Conservation (phyloP, 2,888 invertebrate species). For the Phlogophora meticulosa region DNA sequence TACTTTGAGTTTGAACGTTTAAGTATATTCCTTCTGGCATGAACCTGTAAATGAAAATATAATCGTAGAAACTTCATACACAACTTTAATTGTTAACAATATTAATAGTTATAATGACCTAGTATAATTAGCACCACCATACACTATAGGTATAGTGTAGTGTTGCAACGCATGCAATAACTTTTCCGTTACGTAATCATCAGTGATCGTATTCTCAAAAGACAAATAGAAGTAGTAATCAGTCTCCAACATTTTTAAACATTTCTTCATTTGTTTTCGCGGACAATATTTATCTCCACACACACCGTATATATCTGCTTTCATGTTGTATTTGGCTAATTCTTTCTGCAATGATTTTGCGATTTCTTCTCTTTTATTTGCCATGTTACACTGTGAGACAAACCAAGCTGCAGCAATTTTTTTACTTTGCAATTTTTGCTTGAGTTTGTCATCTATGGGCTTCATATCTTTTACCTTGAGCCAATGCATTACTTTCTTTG, state of each 20-base stretch:
- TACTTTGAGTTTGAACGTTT: conserved; percentile 58
- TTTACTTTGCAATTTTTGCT: conserved; percentile 68
- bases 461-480: conserved; percentile 68
- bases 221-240: conserved; percentile 82
- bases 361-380: conserved; percentile 65
- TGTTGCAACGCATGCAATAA: conserved; percentile 74
- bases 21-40: conserved; percentile 71
- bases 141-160: conserved; percentile 79
- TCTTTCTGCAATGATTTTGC: conserved; percentile 63
- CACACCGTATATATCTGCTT: conserved; percentile 74
- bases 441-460: conserved; percentile 67
- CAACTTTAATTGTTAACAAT: too few relatives aligned
- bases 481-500: conserved; percentile 73
- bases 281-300: conserved; percentile 74
- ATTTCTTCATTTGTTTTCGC: conserved; percentile 61
- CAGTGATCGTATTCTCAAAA: conserved; percentile 79
- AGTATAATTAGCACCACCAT: conserved; percentile 81
- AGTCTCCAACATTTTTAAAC: conserved; percentile 69
- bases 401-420: conserved; percentile 79
- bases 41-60: conserved; percentile 64
- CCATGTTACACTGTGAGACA: conserved; percentile 74
- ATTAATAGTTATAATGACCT: too few relatives aligned
- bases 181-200: conserved; percentile 84
- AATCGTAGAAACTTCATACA: background rate
- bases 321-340: conserved; percentile 67